These are phyloP conservation scores for Drosophila ohnishii DNA, from an alignment of 1,140 invertebrate genomes.

Conservation along the genomic window DNA sequence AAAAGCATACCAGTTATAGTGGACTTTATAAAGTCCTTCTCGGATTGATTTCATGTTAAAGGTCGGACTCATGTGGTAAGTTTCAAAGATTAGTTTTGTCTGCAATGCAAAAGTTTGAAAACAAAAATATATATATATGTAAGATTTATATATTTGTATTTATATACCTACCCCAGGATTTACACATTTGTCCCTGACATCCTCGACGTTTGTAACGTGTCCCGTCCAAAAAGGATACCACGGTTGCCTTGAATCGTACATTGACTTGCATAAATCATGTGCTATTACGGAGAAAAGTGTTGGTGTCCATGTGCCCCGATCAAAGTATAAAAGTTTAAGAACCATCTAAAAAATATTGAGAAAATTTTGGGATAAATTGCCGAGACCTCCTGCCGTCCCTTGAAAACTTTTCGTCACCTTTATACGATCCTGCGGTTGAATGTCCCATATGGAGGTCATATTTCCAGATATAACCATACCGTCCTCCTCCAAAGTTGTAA, in stretches of 20 bases:
- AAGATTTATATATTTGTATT: too few species aligned
- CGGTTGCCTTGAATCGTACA: slow-evolving; percentile 20
- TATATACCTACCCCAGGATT: slow-evolving; percentile 33
- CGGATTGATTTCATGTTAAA: too few species aligned
- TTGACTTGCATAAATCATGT: slow-evolving; percentile 1
- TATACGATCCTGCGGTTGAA: slow-evolving; percentile 1
- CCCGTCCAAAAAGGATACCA: slow-evolving; percentile 22
- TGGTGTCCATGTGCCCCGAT: slow-evolving; percentile 11
- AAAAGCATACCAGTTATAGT: too few species aligned
- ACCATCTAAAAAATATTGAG: neutral
- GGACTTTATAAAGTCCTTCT: too few species aligned
- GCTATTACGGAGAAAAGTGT: neutral
- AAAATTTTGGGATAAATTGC: too few species aligned
- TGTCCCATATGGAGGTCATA: neutral
- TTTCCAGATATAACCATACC: neutral
- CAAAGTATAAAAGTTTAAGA: neutral
- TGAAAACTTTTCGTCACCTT: neutral
- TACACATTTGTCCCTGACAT: slow-evolving; percentile 21
- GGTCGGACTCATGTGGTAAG: too few species aligned
- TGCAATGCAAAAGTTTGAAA: too few species aligned
- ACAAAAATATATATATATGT: too few species aligned
- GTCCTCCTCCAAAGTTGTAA: neutral
- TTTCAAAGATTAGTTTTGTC: too few species aligned
- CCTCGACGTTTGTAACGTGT: slow-evolving; percentile 15
- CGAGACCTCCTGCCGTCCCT: neutral